phyloP scores from a whole-genome alignment of 2,113 vertebrate species.

The Campylorhamphus procurvoides region DNA sequence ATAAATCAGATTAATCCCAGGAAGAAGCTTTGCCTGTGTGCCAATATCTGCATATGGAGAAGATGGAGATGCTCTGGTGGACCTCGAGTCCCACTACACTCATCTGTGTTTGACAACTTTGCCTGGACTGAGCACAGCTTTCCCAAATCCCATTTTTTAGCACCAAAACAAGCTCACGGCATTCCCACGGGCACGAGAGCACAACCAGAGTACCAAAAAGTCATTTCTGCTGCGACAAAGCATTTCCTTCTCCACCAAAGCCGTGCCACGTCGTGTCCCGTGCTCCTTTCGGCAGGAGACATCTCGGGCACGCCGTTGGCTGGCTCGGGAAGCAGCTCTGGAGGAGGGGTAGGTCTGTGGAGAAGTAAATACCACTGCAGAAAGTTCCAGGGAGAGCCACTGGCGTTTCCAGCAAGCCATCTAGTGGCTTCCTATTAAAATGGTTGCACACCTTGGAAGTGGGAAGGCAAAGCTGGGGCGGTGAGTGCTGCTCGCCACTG shows the following conservation, averaged over 20 bases:
- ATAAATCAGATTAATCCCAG: background rate
- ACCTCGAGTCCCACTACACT: background rate
- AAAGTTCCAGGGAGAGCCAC: background rate
- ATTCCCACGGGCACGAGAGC: fast-evolving
- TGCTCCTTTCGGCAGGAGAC: fast-evolving
- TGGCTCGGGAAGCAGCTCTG: background rate
- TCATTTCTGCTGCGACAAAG: background rate
- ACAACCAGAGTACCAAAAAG: background rate
- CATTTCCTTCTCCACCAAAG: background rate
- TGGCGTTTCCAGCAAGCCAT: conserved; percentile 50
- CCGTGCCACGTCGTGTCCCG: fast-evolving
- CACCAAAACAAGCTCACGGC: background rate
- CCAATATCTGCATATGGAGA: background rate
- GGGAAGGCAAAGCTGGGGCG: background rate
- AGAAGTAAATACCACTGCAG: background rate
- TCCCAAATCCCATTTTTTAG: background rate
- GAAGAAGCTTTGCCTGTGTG: background rate
- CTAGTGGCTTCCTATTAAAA: conserved; percentile 45
- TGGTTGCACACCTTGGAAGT: background rate
- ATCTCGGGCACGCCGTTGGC: fast-evolving
- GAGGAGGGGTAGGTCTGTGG: background rate
- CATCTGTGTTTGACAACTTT: background rate
- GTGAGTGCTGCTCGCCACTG: fast-evolving
- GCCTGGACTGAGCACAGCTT: background rate
- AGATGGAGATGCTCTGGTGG: background rate